Conservation (phyloP, 1,140 invertebrate genomes). For the Psix sp. region DNA sequence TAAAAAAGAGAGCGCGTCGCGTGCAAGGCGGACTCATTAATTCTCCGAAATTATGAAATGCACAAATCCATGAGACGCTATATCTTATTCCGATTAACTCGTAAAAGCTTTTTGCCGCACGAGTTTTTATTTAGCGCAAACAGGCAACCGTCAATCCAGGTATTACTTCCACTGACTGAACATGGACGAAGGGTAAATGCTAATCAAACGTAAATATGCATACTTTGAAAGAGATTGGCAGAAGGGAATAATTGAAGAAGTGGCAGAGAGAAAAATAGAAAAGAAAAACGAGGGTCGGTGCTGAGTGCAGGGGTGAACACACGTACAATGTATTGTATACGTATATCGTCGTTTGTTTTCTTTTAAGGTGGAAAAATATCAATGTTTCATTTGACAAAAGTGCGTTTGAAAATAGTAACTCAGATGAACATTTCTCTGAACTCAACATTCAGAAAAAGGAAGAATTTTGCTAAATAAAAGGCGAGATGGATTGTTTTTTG, state of each 20-base stretch:
- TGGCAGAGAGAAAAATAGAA: slow-evolving; percentile 38
- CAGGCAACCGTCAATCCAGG: slow-evolving; percentile 40
- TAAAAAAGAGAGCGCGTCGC: no score
- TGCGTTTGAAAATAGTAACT: no score
- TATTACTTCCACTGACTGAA: slow-evolving; percentile 46
- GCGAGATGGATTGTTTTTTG: no score
- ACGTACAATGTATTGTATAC: slow-evolving; percentile 10
- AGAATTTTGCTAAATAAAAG: no score
- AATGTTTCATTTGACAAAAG: no score
- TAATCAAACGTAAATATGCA: slow-evolving; percentile 60
- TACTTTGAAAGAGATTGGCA: slow-evolving; percentile 48
- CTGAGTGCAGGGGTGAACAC: slow-evolving; percentile 15
- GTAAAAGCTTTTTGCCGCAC: slow-evolving; percentile 45
- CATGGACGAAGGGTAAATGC: slow-evolving; percentile 48
- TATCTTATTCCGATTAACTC: slow-evolving; percentile 52
- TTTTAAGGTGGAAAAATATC: slow-evolving; percentile 6
- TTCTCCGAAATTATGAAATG: no score
- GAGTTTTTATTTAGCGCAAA: slow-evolving; percentile 57
- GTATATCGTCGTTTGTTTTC: slow-evolving; percentile 4
- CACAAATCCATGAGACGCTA: no score
- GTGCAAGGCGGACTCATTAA: no score
- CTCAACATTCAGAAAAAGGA: no score
- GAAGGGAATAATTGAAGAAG: slow-evolving; percentile 48
- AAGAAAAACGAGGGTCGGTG: slow-evolving; percentile 12
- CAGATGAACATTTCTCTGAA: no score